These are phyloP conservation scores for Caracal caracal DNA, from an alignment of 2,113 vertebrate genomes.

Conservation along the genomic window DNA sequence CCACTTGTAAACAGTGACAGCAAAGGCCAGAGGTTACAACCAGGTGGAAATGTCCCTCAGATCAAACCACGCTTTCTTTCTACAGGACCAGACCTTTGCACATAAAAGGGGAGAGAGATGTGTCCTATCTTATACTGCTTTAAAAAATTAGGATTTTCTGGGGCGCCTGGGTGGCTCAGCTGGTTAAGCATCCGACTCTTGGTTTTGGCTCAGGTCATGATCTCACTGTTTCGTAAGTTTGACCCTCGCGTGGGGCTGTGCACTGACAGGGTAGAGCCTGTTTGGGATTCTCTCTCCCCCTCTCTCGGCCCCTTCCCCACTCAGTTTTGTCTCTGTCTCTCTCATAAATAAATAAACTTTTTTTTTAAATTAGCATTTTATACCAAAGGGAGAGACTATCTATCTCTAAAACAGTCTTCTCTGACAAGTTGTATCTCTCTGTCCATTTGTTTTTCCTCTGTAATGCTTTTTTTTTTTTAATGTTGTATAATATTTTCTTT, in stretches of 20 bases:
- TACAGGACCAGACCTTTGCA: neutral
- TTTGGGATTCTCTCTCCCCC: no score
- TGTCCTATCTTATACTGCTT: rapidly evolving
- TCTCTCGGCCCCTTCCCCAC: no score
- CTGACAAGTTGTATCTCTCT: neutral
- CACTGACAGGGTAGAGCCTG: no score
- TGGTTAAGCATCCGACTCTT: no score
- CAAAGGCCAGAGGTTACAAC: neutral
- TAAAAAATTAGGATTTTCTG: neutral
- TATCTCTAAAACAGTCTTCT: neutral
- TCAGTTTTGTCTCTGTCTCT: no score
- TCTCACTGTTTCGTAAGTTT: no score
- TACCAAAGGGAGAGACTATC: neutral
- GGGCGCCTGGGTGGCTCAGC: no score
- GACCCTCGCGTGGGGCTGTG: rapidly evolving
- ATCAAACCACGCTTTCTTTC: neutral
- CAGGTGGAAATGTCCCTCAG: neutral
- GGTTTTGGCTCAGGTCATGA: no score
- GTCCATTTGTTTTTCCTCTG: neutral
- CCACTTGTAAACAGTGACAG: neutral
- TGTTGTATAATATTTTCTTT: neutral
- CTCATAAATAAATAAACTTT: no score
- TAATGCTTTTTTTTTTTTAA: neutral
- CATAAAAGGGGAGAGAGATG: neutral
- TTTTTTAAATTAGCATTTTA: neutral